phyloP scores from a whole-genome alignment of 2,113 vertebrate genomes.

The Rousettus leschenaultii region DNA sequence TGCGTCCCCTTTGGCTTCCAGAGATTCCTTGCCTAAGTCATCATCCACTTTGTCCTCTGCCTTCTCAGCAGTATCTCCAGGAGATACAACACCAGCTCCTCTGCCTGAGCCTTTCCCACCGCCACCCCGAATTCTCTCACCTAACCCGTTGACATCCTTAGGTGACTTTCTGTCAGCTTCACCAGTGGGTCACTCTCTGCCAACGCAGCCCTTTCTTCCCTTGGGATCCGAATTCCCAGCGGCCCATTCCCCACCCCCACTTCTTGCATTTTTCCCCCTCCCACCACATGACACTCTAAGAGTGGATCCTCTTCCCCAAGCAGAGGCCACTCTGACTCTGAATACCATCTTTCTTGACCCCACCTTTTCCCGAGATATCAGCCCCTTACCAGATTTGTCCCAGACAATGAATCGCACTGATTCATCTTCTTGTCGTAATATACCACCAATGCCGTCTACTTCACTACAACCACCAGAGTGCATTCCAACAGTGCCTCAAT shows the following conservation, averaged over 20 bases:
- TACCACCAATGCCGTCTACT: not conserved
- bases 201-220: not conserved
- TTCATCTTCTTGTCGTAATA: not conserved
- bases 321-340: not conserved
- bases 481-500: not conserved
- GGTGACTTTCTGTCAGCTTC: too few relatives aligned
- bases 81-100: not conserved
- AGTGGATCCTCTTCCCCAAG: not conserved
- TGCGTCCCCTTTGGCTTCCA: not conserved
- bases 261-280: not conserved
- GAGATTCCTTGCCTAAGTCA: not conserved
- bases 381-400: not conserved
- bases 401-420: not conserved
- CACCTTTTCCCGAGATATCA: not conserved
- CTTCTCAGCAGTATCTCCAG: not conserved
- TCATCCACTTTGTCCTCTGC: not conserved
- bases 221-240: not conserved
- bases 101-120: too few relatives aligned
- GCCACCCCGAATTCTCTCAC: too few relatives aligned
- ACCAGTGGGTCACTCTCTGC: too few relatives aligned
- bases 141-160: too few relatives aligned
- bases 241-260: not conserved
- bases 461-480: not conserved
- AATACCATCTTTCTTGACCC: not conserved
- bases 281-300: not conserved